These are phyloP conservation scores for Alloplasta piceator DNA, from an alignment of 2,888 invertebrate genomes.

Conservation along the genomic window DNA sequence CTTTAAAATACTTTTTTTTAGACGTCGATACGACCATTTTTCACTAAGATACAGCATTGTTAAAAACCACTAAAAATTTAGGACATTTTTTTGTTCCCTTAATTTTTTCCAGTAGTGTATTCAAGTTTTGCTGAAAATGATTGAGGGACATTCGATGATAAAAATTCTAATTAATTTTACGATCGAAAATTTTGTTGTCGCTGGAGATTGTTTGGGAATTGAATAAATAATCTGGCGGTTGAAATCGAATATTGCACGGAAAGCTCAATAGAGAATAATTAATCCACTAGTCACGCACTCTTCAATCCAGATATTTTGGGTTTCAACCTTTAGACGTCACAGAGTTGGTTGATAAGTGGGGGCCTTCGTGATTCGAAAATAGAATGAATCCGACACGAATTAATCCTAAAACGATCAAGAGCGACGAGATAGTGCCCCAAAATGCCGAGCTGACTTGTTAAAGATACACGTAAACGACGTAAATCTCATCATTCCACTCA, in stretches of 20 bases:
- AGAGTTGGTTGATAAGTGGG: slow-evolving; percentile 31
- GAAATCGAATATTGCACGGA: slow-evolving; percentile 22
- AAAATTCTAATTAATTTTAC: too few species aligned
- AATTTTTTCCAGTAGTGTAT: too few species aligned
- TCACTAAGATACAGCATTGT: too few species aligned
- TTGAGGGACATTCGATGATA: too few species aligned
- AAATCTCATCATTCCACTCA: slow-evolving; percentile 40
- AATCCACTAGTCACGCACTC: slow-evolving; percentile 38
- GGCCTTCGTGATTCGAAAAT: slow-evolving; percentile 51
- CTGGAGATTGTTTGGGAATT: slow-evolving; percentile 5
- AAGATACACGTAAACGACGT: slow-evolving; percentile 51
- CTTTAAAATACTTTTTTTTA: too few species aligned
- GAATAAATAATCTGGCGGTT: not conserved
- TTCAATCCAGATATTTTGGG: slow-evolving; percentile 34
- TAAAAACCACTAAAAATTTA: too few species aligned
- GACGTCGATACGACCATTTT: too few species aligned
- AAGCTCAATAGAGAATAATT: slow-evolving; percentile 27
- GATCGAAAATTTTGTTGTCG: too few species aligned
- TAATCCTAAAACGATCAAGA: slow-evolving; percentile 31
- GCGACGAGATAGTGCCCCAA: slow-evolving; percentile 27
- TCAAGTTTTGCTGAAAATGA: too few species aligned
- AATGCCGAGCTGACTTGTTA: slow-evolving; percentile 49
- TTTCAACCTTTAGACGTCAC: slow-evolving; percentile 44
- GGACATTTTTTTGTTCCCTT: too few species aligned
- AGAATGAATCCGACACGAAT: slow-evolving; percentile 57